Base-by-base conservation (phyloP, 1,140 invertebrate species). In the Nephotettix cincticeps region DNA sequence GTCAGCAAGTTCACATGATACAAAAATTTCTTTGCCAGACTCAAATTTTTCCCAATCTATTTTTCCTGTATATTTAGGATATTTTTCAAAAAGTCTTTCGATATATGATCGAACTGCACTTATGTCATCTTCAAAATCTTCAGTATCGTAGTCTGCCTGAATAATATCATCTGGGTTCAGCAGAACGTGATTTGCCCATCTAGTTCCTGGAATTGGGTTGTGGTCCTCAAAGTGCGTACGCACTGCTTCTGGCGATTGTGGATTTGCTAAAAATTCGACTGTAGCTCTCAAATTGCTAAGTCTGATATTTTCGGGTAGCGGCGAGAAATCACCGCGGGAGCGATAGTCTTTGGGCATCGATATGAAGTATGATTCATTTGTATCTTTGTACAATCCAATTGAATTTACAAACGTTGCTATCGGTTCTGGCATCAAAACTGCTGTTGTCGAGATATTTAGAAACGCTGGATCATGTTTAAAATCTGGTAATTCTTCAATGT, bases 41-140 rank as follows among this genome's bases (percentile, higher is more conserved):
- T 51, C n/a, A n/a, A 9, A 51, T n/a, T 51, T 51, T n/a, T 51
- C 47, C 47, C 47, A 51, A n/a, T 51, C n/a, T 4, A 51, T 51
- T 6, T 4, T 2, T 17, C 14, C 14, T n/a, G 19, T 11, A n/a
- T 4, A 51, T n/a, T 17, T 51, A 11, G 47, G 47, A 51, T 51
- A 51, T 21, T 51, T 51, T 4, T 51, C 21, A 17, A 21, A 51
- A 6, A 51, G 14, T 4, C 21, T 19, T 51, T 51, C 4, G 14
- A n/a, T n/a, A 21, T 51, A n/a, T 51, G 47, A n/a, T 9, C 47
- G 4, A 51, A 51, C n/a, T 4, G 47, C 14, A 4, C 4, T 19
- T 51, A 51, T 4, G 47, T 51, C 47, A 51, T 51, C 47, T 51
- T 51, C 47, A 4, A 51, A 21, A 9, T 21, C 21, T 3, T 4